Evolutionary conservation across 1,140 invertebrate species (phyloP).

Genomic region (Choristoneura fumiferana): DNA sequence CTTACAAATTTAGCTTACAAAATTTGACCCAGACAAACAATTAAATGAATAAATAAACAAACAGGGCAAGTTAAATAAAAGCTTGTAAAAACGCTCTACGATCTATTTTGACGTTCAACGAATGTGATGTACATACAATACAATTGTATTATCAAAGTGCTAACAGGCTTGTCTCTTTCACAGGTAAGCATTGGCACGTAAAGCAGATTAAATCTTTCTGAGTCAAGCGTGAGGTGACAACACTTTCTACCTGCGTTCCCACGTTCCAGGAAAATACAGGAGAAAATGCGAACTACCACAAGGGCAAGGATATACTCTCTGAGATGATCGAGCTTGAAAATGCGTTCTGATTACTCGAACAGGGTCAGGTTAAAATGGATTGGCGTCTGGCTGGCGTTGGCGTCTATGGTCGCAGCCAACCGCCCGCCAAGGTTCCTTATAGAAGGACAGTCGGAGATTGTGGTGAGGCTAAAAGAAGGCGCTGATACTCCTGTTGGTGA

Average conservation of each 20-base stretch:
- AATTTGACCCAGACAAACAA: too few species aligned
- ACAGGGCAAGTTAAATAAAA: too few species aligned
- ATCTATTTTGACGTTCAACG: too few species aligned
- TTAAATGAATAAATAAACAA: too few species aligned
- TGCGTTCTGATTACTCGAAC: slow-evolving; percentile 36
- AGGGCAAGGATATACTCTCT: slow-evolving; percentile 51
- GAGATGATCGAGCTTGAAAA: slow-evolving; percentile 60
- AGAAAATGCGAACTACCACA: slow-evolving; percentile 63
- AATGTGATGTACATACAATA: too few species aligned
- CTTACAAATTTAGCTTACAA: too few species aligned
- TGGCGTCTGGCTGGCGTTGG: slow-evolving; percentile 28
- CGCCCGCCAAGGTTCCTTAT: slow-evolving; percentile 90
- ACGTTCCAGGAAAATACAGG: slow-evolving; percentile 59
- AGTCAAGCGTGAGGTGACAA: slow-evolving; percentile 42
- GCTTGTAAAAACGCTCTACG: too few species aligned
- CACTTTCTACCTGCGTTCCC: slow-evolving; percentile 70
- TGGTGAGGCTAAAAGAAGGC: slow-evolving; percentile 92
- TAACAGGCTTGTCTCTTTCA: slow-evolving; percentile 43
- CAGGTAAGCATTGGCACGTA: slow-evolving; percentile 60
- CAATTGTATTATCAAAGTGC: too few species aligned
- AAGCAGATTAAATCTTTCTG: slow-evolving; percentile 45
- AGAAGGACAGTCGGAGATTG: slow-evolving; percentile 93
- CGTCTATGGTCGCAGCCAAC: slow-evolving; percentile 77
- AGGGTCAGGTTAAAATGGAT: slow-evolving; percentile 58
- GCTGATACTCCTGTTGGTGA: slow-evolving; percentile 91